phyloP scores from a whole-genome alignment of 2,888 invertebrate genomes.

The Cheilosia urbana region DNA sequence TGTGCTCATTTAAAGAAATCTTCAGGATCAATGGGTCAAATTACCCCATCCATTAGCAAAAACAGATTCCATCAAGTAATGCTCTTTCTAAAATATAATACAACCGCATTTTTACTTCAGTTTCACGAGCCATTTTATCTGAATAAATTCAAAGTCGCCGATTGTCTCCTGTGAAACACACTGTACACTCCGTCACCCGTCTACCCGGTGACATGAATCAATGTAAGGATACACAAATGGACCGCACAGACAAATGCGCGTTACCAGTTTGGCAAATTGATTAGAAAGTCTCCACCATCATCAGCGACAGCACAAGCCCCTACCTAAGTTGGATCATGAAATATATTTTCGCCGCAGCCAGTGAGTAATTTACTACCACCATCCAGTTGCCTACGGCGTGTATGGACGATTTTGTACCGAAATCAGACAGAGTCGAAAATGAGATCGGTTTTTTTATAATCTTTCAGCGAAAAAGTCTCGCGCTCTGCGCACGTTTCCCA shows the following conservation, averaged over 20 bases:
- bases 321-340: slow-evolving; percentile 17
- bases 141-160: too few relatives aligned
- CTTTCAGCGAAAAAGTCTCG: background rate
- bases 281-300: slow-evolving; percentile 65
- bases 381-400: background rate
- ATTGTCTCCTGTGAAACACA: slow-evolving; percentile 5
- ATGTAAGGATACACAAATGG: slow-evolving; percentile 70
- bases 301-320: background rate
- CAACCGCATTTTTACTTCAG: too few relatives aligned
- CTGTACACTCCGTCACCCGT: slow-evolving; percentile 11
- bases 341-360: slow-evolving; percentile 56
- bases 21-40: too few relatives aligned
- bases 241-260: slow-evolving; percentile 63
- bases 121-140: too few relatives aligned
- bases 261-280: slow-evolving; percentile 74
- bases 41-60: too few relatives aligned
- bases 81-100: too few relatives aligned
- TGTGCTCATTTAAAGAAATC: too few relatives aligned
- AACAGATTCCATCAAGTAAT: too few relatives aligned
- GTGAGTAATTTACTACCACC: slow-evolving; percentile 66
- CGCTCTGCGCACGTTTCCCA: background rate
- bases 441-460: slow-evolving; percentile 63
- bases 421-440: slow-evolving; percentile 59
- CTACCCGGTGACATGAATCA: slow-evolving; percentile 60
- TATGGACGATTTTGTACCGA: slow-evolving; percentile 14